A percentile compares a stretch with the other conserved stretches of the same genome.
Conservation (phyloP, 1,140 invertebrate species). For the Drosophila sp. region DNA sequence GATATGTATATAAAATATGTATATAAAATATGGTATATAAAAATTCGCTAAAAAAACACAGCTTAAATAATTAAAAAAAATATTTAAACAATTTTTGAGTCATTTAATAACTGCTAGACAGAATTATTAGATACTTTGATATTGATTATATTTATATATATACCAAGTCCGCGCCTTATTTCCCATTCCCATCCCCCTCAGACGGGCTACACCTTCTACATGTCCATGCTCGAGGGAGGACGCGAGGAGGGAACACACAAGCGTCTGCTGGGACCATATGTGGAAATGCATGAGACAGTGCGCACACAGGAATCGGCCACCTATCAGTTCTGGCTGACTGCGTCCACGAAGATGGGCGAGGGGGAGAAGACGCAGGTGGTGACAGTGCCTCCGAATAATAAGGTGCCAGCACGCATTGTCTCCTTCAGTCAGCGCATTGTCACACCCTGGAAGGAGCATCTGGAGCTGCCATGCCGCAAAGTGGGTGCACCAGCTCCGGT, state of each 20-base stretch:
- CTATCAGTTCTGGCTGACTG: conserved; percentile 93
- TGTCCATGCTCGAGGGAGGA: conserved; percentile 90
- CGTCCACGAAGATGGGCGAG: conserved; percentile 92
- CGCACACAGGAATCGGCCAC: conserved; percentile 89
- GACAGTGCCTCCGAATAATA: conserved; percentile 90
- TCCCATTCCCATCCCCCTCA: conserved; percentile 16
- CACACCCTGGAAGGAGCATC: conserved; percentile 93
- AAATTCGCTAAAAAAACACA: no score
- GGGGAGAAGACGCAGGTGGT: conserved; percentile 91
- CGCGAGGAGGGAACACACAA: conserved; percentile 90
- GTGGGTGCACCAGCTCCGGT: conserved; percentile 91
- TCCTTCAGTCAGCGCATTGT: conserved; percentile 91
- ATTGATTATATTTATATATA: no score
- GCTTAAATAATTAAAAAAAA: no score
- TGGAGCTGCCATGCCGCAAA: conserved; percentile 91
- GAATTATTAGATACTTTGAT: no score
- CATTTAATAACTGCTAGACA: no score
- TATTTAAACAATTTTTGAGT: no score
- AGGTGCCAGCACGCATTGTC: conserved; percentile 92
- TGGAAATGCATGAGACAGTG: conserved; percentile 89
- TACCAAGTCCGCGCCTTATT: conserved; percentile 15
- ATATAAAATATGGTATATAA: no score
- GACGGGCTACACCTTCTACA: conserved; percentile 91
- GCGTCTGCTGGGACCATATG: conserved; percentile 87
- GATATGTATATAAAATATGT: no score